Conservation (phyloP, 2,113 vertebrate species). For the Lampris megalopsis region DNA sequence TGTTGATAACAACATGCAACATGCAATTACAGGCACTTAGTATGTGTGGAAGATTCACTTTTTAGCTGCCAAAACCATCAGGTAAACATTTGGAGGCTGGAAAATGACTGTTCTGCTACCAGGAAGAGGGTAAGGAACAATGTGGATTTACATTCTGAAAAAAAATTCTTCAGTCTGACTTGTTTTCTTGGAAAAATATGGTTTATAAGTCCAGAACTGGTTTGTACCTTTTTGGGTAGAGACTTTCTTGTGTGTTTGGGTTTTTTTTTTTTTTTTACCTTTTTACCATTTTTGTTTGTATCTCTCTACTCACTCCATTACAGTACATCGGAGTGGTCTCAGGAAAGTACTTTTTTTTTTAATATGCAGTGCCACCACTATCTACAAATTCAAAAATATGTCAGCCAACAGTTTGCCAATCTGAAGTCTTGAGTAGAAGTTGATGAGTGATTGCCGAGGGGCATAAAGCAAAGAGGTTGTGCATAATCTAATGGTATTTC, state of each 20-base stretch:
- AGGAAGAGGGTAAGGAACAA: background rate
- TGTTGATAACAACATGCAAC: constrained; percentile 11
- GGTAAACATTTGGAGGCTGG: constrained; percentile 14
- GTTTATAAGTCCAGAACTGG: too few species aligned
- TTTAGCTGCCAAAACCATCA: constrained; percentile 29
- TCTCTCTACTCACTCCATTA: background rate
- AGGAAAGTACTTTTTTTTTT: too few species aligned
- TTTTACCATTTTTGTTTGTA: too few species aligned
- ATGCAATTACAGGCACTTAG: background rate
- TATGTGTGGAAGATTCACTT: constrained; percentile 5
- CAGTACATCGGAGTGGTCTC: background rate
- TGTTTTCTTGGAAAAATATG: background rate
- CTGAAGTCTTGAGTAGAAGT: too few species aligned
- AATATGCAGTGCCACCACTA: too few species aligned
- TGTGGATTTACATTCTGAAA: too few species aligned
- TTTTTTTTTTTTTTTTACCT: too few species aligned
- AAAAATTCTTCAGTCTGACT: background rate
- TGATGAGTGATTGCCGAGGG: background rate
- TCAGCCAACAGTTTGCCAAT: too few species aligned
- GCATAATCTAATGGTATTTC: background rate
- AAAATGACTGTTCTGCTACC: constrained; percentile 39
- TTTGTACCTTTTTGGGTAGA: too few species aligned
- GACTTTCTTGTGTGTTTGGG: too few species aligned
- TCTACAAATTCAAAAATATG: too few species aligned
- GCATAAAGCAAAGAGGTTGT: background rate